Evolutionary conservation across 2,113 vertebrate species (phyloP), one percentile per base, ranked within the genome.

Genomic region (Sylvicapra grimmia): DNA sequence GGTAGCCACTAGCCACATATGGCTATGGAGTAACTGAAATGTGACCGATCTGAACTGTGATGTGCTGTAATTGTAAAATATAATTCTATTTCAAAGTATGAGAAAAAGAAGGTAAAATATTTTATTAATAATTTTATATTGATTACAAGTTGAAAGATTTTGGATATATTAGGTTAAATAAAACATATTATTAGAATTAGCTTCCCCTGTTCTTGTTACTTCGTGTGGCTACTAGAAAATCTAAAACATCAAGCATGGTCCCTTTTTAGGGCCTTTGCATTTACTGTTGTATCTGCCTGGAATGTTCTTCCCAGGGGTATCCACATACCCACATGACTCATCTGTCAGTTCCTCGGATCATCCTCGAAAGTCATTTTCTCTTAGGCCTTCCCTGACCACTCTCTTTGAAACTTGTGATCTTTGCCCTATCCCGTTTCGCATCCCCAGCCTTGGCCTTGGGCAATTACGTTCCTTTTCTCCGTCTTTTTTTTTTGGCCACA

Each of bases 301-400:
- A 33, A 40, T n/a, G 61, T 33, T 36, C 61, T 40, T 79, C 65
- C 86, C 13, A 18, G n/a, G 3, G 33, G n/a, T 12, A 31, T 10
- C 6, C 54, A 47, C 2, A 0, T 10, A 47, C 10, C 15, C 54
- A n/a, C 2, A 0, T 3, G n/a, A 47, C n/a, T 77, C 53, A 59
- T 9, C 44, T 40, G 14, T 72, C 53, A 29, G 33, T 40, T 75
- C 61, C 40, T 44, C 33, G 23, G 25, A 2, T 40, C 27, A 53
- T 53, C 51, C 47, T 85, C 63, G 54, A n/a, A 18, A 33, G 23
- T 25, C 16, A 77, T 77, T 85, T 85, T 89, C 56, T 54, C 7
- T n/a, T 15, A 33, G 72, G 53, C 31, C 49, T 51, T n/a, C 33
- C 44, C 14, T 27, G 72, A 72, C 27, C 33, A 40, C 23, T 15